Conservation (phyloP, 2,797 vertebrate species). For the Cephalopachus bancanus region DNA sequence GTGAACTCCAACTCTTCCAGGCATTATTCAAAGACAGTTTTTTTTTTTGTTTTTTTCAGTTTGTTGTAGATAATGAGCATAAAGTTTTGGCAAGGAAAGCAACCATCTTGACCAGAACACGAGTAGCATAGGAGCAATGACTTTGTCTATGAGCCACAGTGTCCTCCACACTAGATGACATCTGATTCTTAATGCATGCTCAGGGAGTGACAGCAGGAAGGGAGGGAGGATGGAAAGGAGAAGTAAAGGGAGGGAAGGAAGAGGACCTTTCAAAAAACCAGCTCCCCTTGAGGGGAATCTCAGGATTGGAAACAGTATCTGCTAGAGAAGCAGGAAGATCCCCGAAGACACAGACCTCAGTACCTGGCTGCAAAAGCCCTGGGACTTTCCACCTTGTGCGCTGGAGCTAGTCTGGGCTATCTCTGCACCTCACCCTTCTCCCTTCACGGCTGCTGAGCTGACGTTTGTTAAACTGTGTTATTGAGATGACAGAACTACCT, state of each 20-base stretch:
- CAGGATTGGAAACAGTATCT: neutral
- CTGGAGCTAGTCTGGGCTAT: too few species aligned
- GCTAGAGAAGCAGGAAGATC: neutral
- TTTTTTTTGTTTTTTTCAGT: constrained; percentile 54
- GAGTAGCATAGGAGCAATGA: neutral
- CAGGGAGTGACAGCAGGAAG: neutral
- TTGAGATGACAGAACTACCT: neutral
- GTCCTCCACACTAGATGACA: neutral
- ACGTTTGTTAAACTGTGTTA: neutral
- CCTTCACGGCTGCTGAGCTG: neutral
- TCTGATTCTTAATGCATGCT: neutral
- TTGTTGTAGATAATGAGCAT: neutral
- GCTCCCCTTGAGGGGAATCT: neutral
- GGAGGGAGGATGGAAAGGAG: neutral
- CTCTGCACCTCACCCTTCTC: neutral
- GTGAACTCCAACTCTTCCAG: constrained; percentile 53
- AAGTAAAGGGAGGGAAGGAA: too few species aligned
- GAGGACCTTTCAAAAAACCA: neutral
- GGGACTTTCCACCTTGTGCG: too few species aligned
- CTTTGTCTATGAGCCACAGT: neutral
- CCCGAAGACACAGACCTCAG: neutral
- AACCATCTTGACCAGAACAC: neutral
- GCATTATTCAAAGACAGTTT: neutral
- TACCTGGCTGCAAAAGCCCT: too few species aligned
- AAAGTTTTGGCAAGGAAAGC: neutral